These are phyloP conservation scores for Takifugu flavidus DNA, from an alignment of 2,113 vertebrate genomes.

Conservation along the genomic window DNA sequence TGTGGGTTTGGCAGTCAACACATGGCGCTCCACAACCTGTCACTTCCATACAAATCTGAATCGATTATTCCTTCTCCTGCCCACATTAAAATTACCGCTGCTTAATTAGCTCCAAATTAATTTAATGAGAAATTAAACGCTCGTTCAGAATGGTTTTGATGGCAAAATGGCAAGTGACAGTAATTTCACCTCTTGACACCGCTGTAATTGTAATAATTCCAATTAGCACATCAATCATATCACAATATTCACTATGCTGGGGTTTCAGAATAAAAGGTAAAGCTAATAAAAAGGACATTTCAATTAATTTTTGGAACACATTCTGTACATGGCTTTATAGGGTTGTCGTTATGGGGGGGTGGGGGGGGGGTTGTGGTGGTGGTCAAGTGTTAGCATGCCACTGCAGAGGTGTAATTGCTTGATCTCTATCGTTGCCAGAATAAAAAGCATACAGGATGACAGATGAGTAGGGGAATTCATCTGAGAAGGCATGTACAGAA, in stretches of 20 bases:
- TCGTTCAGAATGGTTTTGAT: slow-evolving; percentile 34
- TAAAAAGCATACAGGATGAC: slow-evolving; percentile 18
- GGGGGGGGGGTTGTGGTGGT: neutral
- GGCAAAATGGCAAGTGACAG: slow-evolving; percentile 33
- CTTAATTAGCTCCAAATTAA: slow-evolving; percentile 47
- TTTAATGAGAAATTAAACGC: slow-evolving; percentile 42
- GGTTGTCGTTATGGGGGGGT: neutral
- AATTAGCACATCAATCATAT: slow-evolving; percentile 20
- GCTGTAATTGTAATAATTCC: slow-evolving; percentile 36
- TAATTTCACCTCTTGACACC: neutral
- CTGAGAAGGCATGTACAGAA: neutral
- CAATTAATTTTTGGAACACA: neutral
- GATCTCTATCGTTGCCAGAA: slow-evolving; percentile 23
- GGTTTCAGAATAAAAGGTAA: neutral
- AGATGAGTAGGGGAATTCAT: neutral
- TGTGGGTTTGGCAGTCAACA: neutral
- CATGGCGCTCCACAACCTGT: neutral
- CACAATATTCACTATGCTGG: neutral
- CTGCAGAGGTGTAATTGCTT: slow-evolving; percentile 25
- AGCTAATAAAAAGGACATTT: neutral
- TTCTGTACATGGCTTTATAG: neutral
- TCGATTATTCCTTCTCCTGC: neutral
- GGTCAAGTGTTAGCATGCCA: neutral
- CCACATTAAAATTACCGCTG: slow-evolving; percentile 27
- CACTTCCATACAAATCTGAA: neutral